Base-by-base conservation (phyloP, 2,797 vertebrate species). In the Channa striata region DNA sequence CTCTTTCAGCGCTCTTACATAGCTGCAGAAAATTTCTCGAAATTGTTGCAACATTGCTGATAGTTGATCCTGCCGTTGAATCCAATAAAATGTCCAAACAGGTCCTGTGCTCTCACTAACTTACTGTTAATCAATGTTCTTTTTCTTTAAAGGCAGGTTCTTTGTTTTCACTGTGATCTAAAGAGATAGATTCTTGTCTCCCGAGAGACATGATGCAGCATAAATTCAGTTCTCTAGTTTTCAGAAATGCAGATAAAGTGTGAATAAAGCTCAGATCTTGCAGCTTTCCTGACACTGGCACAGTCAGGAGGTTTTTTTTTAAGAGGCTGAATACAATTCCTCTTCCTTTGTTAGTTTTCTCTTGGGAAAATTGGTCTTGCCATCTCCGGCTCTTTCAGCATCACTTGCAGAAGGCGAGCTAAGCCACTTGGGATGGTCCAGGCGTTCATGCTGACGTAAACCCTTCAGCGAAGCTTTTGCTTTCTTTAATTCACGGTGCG, bases 401-500 rank as follows among this genome's bases (percentile, higher is more conserved):
- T 69, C 10, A 16, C 51, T 76, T 40, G 61, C 77, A 71, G 67
- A 63, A 72, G 65, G 52, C 54, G 3, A 73, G 59, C 57, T 80
- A 76, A 87, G 73, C 72, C 51, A 33, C 80, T 78, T 63, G 81
- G 78, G 78, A 82, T 44, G 59, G 63, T 63, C 82, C 53, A 34
- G 52, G 68, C 74, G 74, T 79, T 81, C 56, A 4, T 50, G 59
- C 74, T 86, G 86, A 90, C 62, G 57, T 68, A 87, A 89, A 89
- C 82, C 90, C 90, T 91, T 90, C 74, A 85, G 68, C 53, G 58
- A 83, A 52, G 68, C 74, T 87, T 83, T 81, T 82, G n/a, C n/a
- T n/a, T n/a, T n/a, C n/a, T 81, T 68, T 77, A 58, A 3, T 75
- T 83, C 65, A 43, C 46, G 58, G 39, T 68, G 50, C 1, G 65